These are phyloP conservation scores for Notarius lentiginosus DNA, from an alignment of 2,113 vertebrate species.

Conservation along the genomic window DNA sequence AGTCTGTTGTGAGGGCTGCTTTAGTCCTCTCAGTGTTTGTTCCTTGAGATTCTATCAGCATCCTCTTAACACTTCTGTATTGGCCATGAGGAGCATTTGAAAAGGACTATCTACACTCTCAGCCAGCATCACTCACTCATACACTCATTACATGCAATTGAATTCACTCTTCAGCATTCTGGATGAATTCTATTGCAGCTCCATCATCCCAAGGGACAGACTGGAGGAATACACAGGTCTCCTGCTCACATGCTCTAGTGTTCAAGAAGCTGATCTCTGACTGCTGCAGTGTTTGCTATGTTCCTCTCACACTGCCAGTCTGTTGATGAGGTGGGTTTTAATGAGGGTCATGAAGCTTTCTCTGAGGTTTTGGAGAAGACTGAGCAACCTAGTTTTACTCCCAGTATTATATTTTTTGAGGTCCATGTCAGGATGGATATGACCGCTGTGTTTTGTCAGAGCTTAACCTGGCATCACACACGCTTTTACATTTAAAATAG, in stretches of 20 bases:
- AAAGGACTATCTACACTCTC: background rate
- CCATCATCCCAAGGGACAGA: background rate
- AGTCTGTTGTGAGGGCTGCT: background rate
- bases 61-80: background rate
- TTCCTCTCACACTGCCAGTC: conserved; percentile 36
- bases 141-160: background rate
- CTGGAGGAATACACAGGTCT: conserved; percentile 7
- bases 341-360: conserved; percentile 23
- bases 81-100: background rate
- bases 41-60: background rate
- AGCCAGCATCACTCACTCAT: background rate
- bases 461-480: conserved; percentile 18
- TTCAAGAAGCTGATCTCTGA: conserved; percentile 3
- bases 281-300: conserved; percentile 11
- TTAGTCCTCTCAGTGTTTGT: background rate
- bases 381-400: conserved; percentile 5
- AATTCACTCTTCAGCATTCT: background rate
- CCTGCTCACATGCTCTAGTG: background rate
- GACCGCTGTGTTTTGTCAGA: conserved; percentile 18
- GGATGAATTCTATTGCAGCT: conserved; percentile 2
- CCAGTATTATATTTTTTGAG: conserved; percentile 20
- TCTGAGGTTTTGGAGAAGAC: conserved; percentile 1
- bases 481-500: background rate
- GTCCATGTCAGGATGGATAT: background rate
- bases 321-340: conserved; percentile 41